Percentiles rank a stretch among this genome's conserved stretches.
Evolutionary conservation across 2,888 invertebrate species (phyloP).

Genomic region (Caenorhabditis parvicauda): DNA sequence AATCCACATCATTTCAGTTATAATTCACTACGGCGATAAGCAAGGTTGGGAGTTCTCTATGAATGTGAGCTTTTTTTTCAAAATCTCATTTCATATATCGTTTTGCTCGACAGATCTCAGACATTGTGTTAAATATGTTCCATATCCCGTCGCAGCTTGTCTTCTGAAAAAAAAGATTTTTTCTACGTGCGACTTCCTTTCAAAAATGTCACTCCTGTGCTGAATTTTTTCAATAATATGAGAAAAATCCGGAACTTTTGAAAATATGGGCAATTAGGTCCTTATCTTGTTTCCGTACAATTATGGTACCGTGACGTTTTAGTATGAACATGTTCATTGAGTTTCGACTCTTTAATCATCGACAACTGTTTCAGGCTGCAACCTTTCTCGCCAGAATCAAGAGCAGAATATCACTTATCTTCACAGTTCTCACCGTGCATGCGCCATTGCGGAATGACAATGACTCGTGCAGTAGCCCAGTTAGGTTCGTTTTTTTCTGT

Average conservation of each 20-base stretch:
- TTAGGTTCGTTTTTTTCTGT: conserved; percentile 33
- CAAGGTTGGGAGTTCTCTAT: conserved; percentile 21
- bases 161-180: too few relatives aligned
- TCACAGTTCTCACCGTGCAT: conserved; percentile 53
- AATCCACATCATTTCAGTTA: conserved; percentile 10
- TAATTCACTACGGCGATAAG: conserved; percentile 26
- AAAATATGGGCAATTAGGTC: too few relatives aligned
- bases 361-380: conserved; percentile 46
- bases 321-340: conserved; percentile 42
- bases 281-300: conserved; percentile 35
- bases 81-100: background rate
- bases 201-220: background rate
- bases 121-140: background rate
- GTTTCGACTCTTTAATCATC: too few relatives aligned
- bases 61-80: conserved; percentile 17
- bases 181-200: too few relatives aligned
- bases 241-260: background rate
- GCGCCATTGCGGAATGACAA: conserved; percentile 55
- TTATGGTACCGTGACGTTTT: conserved; percentile 54
- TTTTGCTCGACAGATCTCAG: background rate
- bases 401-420: conserved; percentile 40
- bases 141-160: too few relatives aligned
- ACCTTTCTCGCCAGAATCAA: conserved; percentile 41
- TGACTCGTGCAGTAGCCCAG: conserved; percentile 46
- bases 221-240: background rate